Evolutionary conservation across 30 jellyfish, hydroid and myxozoan genomes (phyloP).

Genomic region (Turritopsis rubra): DNA sequence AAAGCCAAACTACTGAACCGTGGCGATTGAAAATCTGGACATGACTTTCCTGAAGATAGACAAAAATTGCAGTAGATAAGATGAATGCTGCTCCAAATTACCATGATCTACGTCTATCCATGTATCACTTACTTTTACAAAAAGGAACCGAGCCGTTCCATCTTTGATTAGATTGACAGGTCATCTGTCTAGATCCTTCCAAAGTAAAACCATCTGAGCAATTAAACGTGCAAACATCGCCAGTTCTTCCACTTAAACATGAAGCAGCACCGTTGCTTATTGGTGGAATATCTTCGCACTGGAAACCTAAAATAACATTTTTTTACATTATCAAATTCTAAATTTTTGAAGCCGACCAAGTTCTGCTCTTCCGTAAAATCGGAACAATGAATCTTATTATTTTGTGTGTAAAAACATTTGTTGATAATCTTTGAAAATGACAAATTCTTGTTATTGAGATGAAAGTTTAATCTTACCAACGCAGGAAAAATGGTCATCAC

Average conservation of each 20-base stretch:
- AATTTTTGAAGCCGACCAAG: too few relatives aligned
- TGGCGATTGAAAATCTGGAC: slow-evolving; percentile 37
- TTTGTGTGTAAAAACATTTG: too few relatives aligned
- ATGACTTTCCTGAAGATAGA: slow-evolving; percentile 36
- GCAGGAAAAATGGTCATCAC: slow-evolving; percentile 40
- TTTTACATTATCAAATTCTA: too few relatives aligned
- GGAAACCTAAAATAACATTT: slow-evolving; percentile 31
- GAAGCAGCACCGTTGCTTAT: slow-evolving; percentile 49
- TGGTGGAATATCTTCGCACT: slow-evolving; percentile 60
- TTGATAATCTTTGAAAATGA: too few relatives aligned
- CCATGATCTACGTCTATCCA: neutral
- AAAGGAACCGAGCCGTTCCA: slow-evolving; percentile 63
- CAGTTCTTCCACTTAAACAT: slow-evolving; percentile 53
- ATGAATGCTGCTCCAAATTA: neutral
- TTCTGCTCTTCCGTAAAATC: too few relatives aligned
- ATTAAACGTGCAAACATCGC: slow-evolving; percentile 36
- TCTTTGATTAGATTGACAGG: slow-evolving; percentile 45
- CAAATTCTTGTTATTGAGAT: neutral
- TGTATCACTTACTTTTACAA: slow-evolving; percentile 30
- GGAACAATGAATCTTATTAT: too few relatives aligned
- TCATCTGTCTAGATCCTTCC: slow-evolving; percentile 42
- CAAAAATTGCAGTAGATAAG: neutral
- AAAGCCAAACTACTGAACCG: slow-evolving; percentile 25
- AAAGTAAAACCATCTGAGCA: slow-evolving; percentile 44
- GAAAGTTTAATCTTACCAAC: slow-evolving; percentile 30